Percentiles rank a stretch among this genome's conserved stretches.
Conservation (phyloP, 2,113 vertebrate species). For the Alethe castanea region DNA sequence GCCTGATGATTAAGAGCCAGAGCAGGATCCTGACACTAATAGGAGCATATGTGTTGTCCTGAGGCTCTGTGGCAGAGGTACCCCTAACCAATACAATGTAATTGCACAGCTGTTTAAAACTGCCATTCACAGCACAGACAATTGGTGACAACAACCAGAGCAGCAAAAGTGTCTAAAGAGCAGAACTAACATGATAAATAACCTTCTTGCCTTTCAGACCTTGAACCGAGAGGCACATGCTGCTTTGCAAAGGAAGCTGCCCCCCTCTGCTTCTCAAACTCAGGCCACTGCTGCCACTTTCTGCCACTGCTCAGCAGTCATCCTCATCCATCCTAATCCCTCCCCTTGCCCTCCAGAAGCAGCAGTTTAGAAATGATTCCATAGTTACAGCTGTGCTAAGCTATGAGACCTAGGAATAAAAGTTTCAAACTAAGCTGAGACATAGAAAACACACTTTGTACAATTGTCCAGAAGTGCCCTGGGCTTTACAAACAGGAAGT, state of each 20-base stretch:
- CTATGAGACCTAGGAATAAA: neutral
- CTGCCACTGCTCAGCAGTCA: rapidly evolving
- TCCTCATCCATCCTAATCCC: neutral
- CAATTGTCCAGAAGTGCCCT: neutral
- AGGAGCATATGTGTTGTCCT: slow-evolving; percentile 17
- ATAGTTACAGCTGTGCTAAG: neutral
- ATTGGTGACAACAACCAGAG: neutral
- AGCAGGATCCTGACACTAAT: neutral
- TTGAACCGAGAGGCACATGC: neutral
- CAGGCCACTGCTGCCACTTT: neutral
- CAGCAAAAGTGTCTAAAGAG: neutral
- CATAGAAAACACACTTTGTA: neutral
- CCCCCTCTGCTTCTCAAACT: neutral
- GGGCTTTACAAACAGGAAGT: neutral
- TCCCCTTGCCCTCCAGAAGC: neutral
- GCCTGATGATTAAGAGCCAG: neutral
- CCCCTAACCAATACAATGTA: neutral
- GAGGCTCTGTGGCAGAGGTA: neutral
- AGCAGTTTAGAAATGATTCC: neutral
- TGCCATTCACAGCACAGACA: neutral
- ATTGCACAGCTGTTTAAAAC: slow-evolving; percentile 43
- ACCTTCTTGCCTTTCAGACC: neutral
- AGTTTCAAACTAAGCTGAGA: neutral
- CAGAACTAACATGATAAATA: slow-evolving; percentile 8
- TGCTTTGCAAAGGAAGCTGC: neutral